Evolutionary conservation across 1,140 invertebrate genomes (phyloP).

Genomic region (Steinernema khuongi): DNA sequence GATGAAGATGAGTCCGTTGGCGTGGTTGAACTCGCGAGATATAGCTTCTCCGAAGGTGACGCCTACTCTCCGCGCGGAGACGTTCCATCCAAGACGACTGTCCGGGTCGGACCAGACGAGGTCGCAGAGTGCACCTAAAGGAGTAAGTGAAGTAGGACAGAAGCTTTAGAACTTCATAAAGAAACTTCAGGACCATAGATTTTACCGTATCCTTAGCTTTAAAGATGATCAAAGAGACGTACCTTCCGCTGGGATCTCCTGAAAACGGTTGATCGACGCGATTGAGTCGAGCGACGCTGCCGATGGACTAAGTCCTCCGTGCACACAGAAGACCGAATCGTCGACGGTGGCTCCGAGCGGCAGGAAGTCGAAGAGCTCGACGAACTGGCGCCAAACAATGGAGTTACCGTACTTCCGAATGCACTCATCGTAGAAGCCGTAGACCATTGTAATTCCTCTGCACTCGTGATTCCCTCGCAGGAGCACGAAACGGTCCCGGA

Average conservation of each 20-base stretch:
- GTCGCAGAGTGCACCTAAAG: background rate
- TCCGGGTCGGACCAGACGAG: background rate
- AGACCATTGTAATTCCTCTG: conserved; percentile 63
- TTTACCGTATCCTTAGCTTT: no score
- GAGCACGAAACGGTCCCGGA: conserved; percentile 67
- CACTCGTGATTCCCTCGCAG: conserved; percentile 68
- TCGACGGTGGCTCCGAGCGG: background rate
- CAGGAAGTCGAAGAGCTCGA: background rate
- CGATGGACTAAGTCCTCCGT: background rate
- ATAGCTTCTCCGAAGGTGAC: background rate
- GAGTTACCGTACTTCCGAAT: background rate
- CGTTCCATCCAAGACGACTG: background rate
- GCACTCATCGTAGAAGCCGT: conserved; percentile 16
- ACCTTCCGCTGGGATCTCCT: background rate
- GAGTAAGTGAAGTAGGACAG: no score
- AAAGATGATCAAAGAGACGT: background rate
- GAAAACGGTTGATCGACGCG: background rate
- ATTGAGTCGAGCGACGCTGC: background rate
- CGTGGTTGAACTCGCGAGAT: background rate
- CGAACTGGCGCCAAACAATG: background rate
- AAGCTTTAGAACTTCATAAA: no score
- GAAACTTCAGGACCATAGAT: no score
- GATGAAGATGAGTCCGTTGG: background rate
- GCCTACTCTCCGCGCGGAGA: background rate
- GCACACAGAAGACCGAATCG: background rate